Evolutionary conservation across 2,113 vertebrate species (phyloP).

Genomic region (Actenoides lindsayi): DNA sequence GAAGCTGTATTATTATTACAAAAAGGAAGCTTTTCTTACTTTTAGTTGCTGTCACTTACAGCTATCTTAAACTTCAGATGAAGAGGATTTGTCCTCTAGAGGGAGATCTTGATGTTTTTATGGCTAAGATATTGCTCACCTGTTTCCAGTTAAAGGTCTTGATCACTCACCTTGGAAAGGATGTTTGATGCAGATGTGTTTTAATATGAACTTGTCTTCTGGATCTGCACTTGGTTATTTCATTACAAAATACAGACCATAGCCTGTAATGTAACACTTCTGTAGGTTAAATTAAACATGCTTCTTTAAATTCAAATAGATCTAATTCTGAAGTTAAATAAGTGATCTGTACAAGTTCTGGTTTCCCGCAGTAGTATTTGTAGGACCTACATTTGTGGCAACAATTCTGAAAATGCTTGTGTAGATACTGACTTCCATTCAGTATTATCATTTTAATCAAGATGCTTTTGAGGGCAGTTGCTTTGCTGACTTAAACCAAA

Average conservation of each 20-base stretch:
- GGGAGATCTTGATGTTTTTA: constrained; percentile 50
- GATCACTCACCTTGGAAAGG: neutral
- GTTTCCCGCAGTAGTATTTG: neutral
- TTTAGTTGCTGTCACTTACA: neutral
- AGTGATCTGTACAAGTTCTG: neutral
- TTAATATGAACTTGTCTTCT: neutral
- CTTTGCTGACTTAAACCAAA: neutral
- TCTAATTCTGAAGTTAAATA: neutral
- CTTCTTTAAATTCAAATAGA: neutral
- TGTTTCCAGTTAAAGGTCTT: neutral
- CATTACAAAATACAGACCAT: neutral
- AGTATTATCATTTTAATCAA: neutral
- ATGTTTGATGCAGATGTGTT: neutral
- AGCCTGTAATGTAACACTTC: neutral
- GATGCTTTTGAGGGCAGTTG: neutral
- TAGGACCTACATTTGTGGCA: neutral
- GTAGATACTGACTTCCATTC: neutral
- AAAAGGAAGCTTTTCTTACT: neutral
- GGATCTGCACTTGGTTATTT: neutral
- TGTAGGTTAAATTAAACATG: neutral
- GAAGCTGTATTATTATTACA: neutral
- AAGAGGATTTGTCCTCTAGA: constrained; percentile 41
- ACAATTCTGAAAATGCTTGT: neutral
- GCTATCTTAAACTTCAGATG: neutral
- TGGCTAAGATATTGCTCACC: neutral